Base-by-base conservation (phyloP, 1,140 invertebrate species). In the Euglossa dilemma region DNA sequence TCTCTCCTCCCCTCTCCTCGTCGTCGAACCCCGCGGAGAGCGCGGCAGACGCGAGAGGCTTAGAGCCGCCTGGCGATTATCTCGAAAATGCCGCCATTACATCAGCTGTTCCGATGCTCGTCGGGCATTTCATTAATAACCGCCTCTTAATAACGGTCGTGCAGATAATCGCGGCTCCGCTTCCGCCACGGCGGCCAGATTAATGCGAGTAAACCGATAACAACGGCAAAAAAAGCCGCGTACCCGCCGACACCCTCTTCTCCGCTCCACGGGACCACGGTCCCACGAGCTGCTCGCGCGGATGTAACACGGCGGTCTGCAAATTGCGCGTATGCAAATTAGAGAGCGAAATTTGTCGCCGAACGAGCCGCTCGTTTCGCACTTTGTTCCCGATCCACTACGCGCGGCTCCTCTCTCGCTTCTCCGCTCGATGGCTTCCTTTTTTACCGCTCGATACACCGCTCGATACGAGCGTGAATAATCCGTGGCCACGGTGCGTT, bases 31-130 rank as follows among this genome's bases (percentile, higher is more conserved):
- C 36, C 36, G 4, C 36, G 36, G 36, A 36, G 36, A 1, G 36
- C 36, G 36, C 23, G 9, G 6, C 7, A 23, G 36, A 57, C 45
- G 71, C 6, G 36, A 16, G 36, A 16, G n/a, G 73, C 75, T 84
- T 89, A 89, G 87, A 89, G 73, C 59, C 47, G 54, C 79, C 25
- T 36, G 36, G 84, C 78, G 80, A 88, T 89, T 89, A 88, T 89
- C 84, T 89, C 25, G 74, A 81, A 79, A 81, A 47, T 73, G 74
- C 73, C 75, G 64, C 74, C 75, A 78, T 89, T 89, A 89, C 73
- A 63, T 89, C 85, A 81, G 56, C 66, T 25, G 72, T 72, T 59
- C 52, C 70, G 67, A 74, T 54, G 57, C 52, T 23, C 69, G 72
- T 9, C 50, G 50, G 66, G 81, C 76, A 69, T 71, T 83, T 88